A percentile compares a stretch with the other conserved stretches of the same genome.
phyloP scores from a whole-genome alignment of 2,797 vertebrate genomes.

The Anolis apletophallus region DNA sequence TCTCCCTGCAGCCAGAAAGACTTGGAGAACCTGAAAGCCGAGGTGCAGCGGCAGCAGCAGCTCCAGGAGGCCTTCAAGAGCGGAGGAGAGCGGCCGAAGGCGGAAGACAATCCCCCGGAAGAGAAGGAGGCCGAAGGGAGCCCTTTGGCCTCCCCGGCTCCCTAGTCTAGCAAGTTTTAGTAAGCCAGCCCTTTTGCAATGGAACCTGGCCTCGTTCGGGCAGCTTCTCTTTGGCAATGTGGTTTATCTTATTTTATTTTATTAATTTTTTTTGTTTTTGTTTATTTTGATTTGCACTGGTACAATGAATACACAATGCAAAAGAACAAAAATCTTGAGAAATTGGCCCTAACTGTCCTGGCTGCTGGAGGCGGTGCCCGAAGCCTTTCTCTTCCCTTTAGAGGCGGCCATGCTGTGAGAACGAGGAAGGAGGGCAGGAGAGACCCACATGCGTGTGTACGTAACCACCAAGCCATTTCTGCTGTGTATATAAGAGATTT shows the following conservation, averaged over 20 bases:
- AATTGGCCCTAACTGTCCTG: conserved; percentile 64
- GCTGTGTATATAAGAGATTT: conserved; percentile 75
- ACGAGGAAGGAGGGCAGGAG: not conserved
- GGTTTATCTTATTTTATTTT: not conserved
- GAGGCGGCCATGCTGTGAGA: too few species aligned
- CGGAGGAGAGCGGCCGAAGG: conserved; percentile 79
- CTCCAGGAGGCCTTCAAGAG: conserved; percentile 89
- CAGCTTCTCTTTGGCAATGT: not conserved
- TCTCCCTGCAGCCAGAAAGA: conserved; percentile 90
- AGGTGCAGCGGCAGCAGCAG: conserved; percentile 94
- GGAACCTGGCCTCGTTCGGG: conserved; percentile 49
- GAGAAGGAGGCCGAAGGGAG: conserved; percentile 57
- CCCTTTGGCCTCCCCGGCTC: conserved; percentile 62
- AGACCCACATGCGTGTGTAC: conserved; percentile 19
- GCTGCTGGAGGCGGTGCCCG: conserved; percentile 28
- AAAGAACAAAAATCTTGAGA: conserved; percentile 75
- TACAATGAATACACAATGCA: conserved; percentile 80
- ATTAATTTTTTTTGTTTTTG: too few species aligned
- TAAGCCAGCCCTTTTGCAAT: conserved; percentile 53
- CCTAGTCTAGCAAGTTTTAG: conserved; percentile 65
- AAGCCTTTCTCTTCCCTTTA: not conserved
- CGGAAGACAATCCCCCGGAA: conserved; percentile 57
- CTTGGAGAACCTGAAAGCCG: conserved; percentile 96
- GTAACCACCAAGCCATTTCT: conserved; percentile 59
- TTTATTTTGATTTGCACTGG: conserved; percentile 79